Base-by-base conservation (phyloP, 2,797 vertebrate species). In the Leucoraja ocellata region DNA sequence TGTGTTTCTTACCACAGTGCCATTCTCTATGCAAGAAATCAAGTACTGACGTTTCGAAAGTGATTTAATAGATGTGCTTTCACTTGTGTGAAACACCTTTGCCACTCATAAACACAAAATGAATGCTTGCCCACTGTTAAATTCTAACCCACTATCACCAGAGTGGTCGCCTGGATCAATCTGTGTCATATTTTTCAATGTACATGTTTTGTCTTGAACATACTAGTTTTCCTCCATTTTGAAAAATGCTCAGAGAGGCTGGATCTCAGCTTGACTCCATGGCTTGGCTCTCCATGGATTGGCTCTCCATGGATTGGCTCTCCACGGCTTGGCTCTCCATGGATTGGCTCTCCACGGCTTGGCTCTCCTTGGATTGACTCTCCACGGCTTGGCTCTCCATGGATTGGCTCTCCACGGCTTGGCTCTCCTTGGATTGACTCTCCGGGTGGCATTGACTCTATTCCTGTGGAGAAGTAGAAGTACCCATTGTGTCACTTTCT, bases 71-170 rank as follows among this genome's bases (percentile, higher is more conserved):
- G 65, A 90, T 91, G 1, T 92, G 25, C 39, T 58, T 76, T 92
- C 39, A 92, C 90, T 92, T 92, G 90, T 92, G 90, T 92, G 90
- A 58, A 92, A 54, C 90, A 92, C 68, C 21, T 92, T 92, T 92
- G 39, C 36, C 46, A 92, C 28, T 92, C 90, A 92, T 76, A 23
- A 76, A 76, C 90, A 92, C 71, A 4, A 25, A 28, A 76, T 74
- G 3, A 25, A 54, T 76, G 68, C 16, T 92, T 92, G 90, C 10
- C n/a, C 71, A 91, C 68, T 21, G n/a, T 65, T 71, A 23, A 74
- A 54, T 88, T 36, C 16, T 91, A 74, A 73, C 39, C 73, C 73
- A 54, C 90, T 28, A 54, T 73, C 39, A 92, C 90, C 39, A 54
- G 90, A 74, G 39, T 76, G 39, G 28, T 76, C 46, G 10, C 32